Conservation (phyloP, 2,888 invertebrate genomes). For the Antitype chi region DNA sequence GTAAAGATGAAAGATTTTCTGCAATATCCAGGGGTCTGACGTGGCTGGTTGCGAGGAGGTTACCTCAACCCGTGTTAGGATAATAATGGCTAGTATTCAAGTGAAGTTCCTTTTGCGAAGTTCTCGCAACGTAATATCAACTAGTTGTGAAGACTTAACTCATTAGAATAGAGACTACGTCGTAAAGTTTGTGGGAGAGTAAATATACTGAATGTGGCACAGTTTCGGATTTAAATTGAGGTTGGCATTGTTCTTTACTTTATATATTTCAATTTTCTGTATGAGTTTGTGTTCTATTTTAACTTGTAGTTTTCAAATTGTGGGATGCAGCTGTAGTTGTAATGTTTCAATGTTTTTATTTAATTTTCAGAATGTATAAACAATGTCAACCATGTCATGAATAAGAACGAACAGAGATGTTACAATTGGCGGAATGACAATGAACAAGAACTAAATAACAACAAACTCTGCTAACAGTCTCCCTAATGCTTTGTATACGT, state of each 20-base stretch:
- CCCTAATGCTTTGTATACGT: not conserved
- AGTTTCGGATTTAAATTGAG: conserved; percentile 52
- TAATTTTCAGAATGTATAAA: not conserved
- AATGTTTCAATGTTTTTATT: not conserved
- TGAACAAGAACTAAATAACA: conserved; percentile 1
- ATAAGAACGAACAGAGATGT: not conserved
- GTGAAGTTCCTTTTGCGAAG: conserved; percentile 68
- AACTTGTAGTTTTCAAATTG: conserved; percentile 28
- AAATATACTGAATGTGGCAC: conserved; percentile 60
- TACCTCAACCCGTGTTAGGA: conserved; percentile 74
- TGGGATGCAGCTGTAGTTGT: conserved; percentile 6
- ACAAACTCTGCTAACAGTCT: not conserved
- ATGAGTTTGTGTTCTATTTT: conserved; percentile 45
- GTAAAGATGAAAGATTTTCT: conserved; percentile 33
- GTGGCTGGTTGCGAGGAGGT: conserved; percentile 67
- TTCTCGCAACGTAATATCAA: conserved; percentile 69
- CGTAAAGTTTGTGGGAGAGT: conserved; percentile 60
- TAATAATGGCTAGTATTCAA: conserved; percentile 74
- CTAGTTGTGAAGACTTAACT: conserved; percentile 71
- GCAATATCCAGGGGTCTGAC: conserved; percentile 58
- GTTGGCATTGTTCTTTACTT: conserved; percentile 47
- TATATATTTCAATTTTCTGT: conserved; percentile 50
- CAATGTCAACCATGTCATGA: not conserved
- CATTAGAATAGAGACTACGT: conserved; percentile 70
- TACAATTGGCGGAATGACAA: not conserved